phyloP scores from a whole-genome alignment of 2,888 invertebrate species.

The Mystacides longicornis region DNA sequence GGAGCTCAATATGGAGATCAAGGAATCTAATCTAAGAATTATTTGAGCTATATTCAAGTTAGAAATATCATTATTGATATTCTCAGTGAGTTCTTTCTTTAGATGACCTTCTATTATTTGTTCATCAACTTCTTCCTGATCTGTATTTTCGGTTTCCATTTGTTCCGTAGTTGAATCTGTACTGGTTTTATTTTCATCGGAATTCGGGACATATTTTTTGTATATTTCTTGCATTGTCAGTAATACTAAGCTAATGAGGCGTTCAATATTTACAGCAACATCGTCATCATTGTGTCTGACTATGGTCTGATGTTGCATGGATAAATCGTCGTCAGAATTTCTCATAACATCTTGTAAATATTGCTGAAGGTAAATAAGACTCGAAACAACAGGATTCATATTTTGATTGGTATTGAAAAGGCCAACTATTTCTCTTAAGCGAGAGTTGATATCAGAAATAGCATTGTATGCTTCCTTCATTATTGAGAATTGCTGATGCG shows the following conservation, averaged over 20 bases:
- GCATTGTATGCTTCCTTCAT: slow-evolving; percentile 34
- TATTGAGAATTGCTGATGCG: slow-evolving; percentile 38
- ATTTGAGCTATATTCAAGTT: slow-evolving; percentile 49
- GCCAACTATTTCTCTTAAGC: slow-evolving; percentile 16
- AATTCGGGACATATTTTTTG: slow-evolving; percentile 41
- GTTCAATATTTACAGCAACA: slow-evolving; percentile 34
- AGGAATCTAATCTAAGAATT: slow-evolving; percentile 37
- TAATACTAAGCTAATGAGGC: slow-evolving; percentile 45
- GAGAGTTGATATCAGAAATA: slow-evolving; percentile 32
- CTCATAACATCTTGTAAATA: slow-evolving; percentile 28
- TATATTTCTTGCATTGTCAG: slow-evolving; percentile 52
- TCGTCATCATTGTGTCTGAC: neutral
- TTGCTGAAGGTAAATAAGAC: slow-evolving; percentile 32
- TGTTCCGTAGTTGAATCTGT: slow-evolving; percentile 28
- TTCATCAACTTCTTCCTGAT: slow-evolving; percentile 43
- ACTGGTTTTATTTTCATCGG: slow-evolving; percentile 32
- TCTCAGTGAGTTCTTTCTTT: slow-evolving; percentile 56
- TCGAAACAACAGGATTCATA: slow-evolving; percentile 35
- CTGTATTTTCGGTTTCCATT: slow-evolving; percentile 24
- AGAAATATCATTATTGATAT: slow-evolving; percentile 53
- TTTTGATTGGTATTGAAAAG: neutral
- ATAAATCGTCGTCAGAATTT: slow-evolving; percentile 27
- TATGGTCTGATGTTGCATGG: neutral
- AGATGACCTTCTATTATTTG: slow-evolving; percentile 57
- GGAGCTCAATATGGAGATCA: slow-evolving; percentile 41